Percentiles rank a stretch among this genome's conserved stretches.
Conservation (phyloP, 2,797 vertebrate genomes). For the Mormyrus hasselquistii region DNA sequence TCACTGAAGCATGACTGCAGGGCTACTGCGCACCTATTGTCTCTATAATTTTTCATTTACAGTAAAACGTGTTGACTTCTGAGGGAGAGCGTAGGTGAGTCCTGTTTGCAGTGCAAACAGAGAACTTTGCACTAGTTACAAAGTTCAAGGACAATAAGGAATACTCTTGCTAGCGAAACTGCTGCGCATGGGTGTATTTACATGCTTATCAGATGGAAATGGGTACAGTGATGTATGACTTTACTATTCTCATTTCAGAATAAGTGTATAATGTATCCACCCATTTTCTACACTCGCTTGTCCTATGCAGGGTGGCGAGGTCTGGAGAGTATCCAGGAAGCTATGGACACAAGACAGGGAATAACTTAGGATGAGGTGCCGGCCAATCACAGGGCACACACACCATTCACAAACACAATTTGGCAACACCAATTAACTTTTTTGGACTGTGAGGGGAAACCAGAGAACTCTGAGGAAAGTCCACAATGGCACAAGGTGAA, state of each 20-base stretch:
- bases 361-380: neutral
- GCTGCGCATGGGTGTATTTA: neutral
- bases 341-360: neutral
- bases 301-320: neutral
- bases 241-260: neutral
- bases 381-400: neutral
- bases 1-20: neutral
- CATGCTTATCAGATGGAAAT: neutral
- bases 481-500: neutral
- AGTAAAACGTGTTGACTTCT: neutral
- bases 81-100: neutral
- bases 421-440: neutral
- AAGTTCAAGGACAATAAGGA: neutral
- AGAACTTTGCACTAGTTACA: neutral
- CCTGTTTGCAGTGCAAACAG: constrained; percentile 1
- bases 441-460: neutral
- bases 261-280: neutral
- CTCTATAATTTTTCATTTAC: neutral
- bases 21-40: neutral
- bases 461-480: neutral
- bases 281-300: neutral
- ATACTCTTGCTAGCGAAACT: neutral
- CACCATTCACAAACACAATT: neutral
- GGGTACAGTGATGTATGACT: neutral
- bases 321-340: neutral